Evolutionary conservation across 2,113 vertebrate genomes (phyloP).

Genomic region (Prunella himalayana): DNA sequence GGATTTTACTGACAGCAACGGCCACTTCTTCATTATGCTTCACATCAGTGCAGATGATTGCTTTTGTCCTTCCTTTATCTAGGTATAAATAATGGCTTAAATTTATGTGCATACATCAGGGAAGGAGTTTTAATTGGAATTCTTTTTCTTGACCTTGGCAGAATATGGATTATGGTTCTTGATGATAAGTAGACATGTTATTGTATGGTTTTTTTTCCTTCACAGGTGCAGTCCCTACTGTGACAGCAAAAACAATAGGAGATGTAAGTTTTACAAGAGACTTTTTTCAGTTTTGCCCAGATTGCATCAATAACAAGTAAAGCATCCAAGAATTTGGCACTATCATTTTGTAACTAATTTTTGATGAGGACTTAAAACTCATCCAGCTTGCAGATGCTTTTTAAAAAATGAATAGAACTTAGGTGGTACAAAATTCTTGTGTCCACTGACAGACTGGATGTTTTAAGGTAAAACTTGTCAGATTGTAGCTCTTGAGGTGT

Average conservation of each 20-base stretch:
- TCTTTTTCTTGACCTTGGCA: not conserved
- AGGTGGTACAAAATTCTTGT: not conserved
- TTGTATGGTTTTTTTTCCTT: not conserved
- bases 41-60: not conserved
- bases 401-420: not conserved
- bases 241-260: conserved; percentile 89
- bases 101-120: not conserved
- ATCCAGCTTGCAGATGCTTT: not conserved
- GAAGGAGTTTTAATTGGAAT: not conserved
- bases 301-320: conserved; percentile 14
- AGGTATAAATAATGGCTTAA: not conserved
- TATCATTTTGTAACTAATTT: not conserved
- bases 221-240: conserved; percentile 86
- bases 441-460: not conserved
- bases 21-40: not conserved
- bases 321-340: not conserved
- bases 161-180: not conserved
- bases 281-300: not conserved
- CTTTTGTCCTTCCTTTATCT: not conserved
- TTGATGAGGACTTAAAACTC: not conserved
- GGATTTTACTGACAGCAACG: not conserved
- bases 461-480: not conserved
- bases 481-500: not conserved
- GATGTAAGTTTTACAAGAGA: conserved; percentile 81
- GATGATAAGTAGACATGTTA: conserved; percentile 3